Base-by-base conservation (phyloP, 2,888 invertebrate genomes). In the Phortica magna region DNA sequence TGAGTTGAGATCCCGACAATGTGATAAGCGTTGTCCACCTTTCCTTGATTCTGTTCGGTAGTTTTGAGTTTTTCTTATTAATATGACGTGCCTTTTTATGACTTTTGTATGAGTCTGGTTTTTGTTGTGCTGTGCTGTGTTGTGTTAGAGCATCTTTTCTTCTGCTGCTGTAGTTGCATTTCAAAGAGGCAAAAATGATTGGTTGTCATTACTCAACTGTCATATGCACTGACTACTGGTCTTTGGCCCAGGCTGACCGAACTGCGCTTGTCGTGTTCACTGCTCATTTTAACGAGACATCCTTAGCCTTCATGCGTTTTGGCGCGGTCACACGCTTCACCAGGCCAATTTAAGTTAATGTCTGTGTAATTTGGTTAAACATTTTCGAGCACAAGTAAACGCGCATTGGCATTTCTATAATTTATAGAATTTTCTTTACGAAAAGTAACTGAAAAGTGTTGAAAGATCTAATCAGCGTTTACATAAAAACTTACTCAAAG, bases 191-290 rank as follows among this genome's bases (percentile, higher is more conserved):
- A 59, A 77, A 82, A 84, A 83, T 85, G 83, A 86, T 85, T 83
- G 83, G 82, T 82, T 86, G 83, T 85, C 84, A 88, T 88, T 83
- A 87, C 82, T 86, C 84, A 87, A 81, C 84, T 87, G 84, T 84
- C 85, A 85, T 86, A 85, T 80, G 75, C 79, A 78, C 65, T 77
- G 80, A 85, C 88, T 88, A 88, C 88, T 84, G 87, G 83, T 84
- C 82, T 88, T 84, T 79, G 68, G 43, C 17, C 61, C 5, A 3
- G 1, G 14, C 55, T 55, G 76, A 55, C 22, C 19, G 31, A 31
- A n/a, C n/a, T n/a, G 22, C 42, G 53, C 55, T 14, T 71, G 55
- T 53, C 22, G 22, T 22, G 14, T 48, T 12, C 9, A 14, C 53
- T 39, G 12, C n/a, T 22, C 22, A 19, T 61, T 22, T 61, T 61